phyloP scores from a whole-genome alignment of 1,140 invertebrate species.

The Diplogasteroides magnus region DNA sequence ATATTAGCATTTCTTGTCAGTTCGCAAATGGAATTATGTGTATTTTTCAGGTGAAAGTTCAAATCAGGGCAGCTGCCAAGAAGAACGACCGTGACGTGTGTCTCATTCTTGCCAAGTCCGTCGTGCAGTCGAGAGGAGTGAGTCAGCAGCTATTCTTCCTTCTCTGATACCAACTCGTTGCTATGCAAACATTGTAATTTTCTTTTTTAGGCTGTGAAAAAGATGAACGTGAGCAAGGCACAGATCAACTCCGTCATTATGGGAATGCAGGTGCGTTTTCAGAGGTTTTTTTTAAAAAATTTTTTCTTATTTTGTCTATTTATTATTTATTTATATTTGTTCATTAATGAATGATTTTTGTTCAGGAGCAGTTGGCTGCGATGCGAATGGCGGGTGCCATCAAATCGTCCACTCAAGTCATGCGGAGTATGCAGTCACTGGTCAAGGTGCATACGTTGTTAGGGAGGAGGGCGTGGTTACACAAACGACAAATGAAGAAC shows the following conservation, averaged over 20 bases:
- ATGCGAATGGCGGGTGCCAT: constrained; percentile 81
- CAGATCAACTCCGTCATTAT: constrained; percentile 91
- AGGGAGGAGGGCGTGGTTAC: too few relatives aligned
- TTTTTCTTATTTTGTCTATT: neutral
- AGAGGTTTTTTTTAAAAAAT: neutral
- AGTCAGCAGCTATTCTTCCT: constrained; percentile 47
- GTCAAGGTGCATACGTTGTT: too few relatives aligned
- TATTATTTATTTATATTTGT: neutral
- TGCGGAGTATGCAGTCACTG: constrained; percentile 85
- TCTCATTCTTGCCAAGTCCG: constrained; percentile 86
- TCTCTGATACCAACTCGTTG: neutral
- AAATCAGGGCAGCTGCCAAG: constrained; percentile 89
- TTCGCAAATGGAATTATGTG: constrained; percentile 8
- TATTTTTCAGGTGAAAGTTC: constrained; percentile 66
- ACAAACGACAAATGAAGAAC: too few relatives aligned
- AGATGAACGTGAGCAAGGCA: constrained; percentile 91
- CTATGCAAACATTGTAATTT: constrained; percentile 9
- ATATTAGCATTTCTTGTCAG: neutral
- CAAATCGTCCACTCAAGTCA: constrained; percentile 86
- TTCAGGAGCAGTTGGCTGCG: constrained; percentile 78
- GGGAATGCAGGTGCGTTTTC: constrained; percentile 73
- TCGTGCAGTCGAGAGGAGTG: constrained; percentile 83
- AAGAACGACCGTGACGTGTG: constrained; percentile 92
- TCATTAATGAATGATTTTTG: neutral
- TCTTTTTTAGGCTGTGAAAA: constrained; percentile 64